phyloP scores from a whole-genome alignment of 2,113 vertebrate species.

The Corynorhinus townsendii region DNA sequence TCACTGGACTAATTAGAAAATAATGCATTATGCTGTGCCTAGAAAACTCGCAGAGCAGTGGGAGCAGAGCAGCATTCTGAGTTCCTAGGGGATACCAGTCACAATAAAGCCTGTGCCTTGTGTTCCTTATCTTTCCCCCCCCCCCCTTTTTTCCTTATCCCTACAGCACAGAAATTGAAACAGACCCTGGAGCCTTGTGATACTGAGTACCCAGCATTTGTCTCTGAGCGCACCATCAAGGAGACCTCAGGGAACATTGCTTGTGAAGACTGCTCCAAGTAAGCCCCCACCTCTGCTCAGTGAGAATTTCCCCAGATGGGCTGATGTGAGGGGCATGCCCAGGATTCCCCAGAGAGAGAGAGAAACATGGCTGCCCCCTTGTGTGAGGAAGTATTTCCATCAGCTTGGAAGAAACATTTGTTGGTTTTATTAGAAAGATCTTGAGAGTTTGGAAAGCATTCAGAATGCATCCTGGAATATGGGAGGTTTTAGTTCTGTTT shows the following conservation, averaged over 20 bases:
- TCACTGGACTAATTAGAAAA: slow-evolving; percentile 76
- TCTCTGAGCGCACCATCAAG: slow-evolving; percentile 99
- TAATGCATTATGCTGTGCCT: slow-evolving; percentile 77
- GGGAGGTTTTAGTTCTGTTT: neutral
- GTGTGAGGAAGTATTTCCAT: slow-evolving; percentile 7
- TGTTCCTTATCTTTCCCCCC: slow-evolving; percentile 33
- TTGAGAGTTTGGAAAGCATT: slow-evolving; percentile 42
- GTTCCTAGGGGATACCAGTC: slow-evolving; percentile 43
- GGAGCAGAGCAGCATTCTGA: slow-evolving; percentile 72
- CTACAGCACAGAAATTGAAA: slow-evolving; percentile 90
- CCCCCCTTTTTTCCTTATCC: slow-evolving; percentile 53
- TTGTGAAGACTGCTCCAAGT: slow-evolving; percentile 97
- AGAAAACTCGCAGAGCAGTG: slow-evolving; percentile 81
- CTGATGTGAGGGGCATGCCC: slow-evolving; percentile 40
- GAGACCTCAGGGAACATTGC: slow-evolving; percentile 95
- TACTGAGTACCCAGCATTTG: slow-evolving; percentile 96
- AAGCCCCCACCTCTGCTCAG: slow-evolving; percentile 69
- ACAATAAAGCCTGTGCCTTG: neutral
- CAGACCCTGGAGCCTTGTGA: slow-evolving; percentile 95
- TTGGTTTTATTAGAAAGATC: slow-evolving; percentile 49
- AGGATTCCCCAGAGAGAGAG: neutral
- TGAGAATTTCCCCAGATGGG: slow-evolving; percentile 46
- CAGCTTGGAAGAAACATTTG: neutral
- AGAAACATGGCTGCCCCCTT: slow-evolving; percentile 44
- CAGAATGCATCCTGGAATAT: neutral